These are phyloP conservation scores for Chloroceryle aenea DNA, from an alignment of 2,113 vertebrate genomes.

Conservation along the genomic window DNA sequence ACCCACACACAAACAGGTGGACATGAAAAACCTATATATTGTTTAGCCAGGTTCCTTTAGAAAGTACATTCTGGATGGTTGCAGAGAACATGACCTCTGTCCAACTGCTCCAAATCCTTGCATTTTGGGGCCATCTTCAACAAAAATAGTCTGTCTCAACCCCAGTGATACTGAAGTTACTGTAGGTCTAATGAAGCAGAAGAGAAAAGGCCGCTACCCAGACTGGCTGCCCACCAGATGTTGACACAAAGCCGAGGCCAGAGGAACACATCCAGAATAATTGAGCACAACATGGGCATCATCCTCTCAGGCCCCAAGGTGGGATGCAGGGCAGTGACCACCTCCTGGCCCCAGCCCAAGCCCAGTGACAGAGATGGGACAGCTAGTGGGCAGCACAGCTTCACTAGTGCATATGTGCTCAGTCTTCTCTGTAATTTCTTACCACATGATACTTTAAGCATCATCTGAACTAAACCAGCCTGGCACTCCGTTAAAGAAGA, in stretches of 20 bases:
- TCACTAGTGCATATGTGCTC: fast-evolving
- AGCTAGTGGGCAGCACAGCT: background rate
- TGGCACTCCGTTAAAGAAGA: background rate
- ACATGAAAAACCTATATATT: background rate
- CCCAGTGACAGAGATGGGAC: fast-evolving
- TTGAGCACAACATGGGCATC: background rate
- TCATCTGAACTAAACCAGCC: background rate
- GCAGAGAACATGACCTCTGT: background rate
- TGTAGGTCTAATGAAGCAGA: background rate
- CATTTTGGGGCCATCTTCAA: background rate
- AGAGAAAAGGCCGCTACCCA: background rate
- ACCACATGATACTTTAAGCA: background rate
- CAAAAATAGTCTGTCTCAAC: fast-evolving
- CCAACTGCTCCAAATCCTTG: background rate
- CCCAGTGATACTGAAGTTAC: background rate
- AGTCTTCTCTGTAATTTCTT: background rate
- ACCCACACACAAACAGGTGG: background rate
- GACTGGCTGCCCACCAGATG: background rate
- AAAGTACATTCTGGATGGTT: background rate
- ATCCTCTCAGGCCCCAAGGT: background rate
- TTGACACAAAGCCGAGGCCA: fast-evolving
- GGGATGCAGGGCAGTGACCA: fast-evolving
- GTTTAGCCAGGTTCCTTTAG: background rate
- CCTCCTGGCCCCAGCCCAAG: background rate
- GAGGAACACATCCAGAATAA: fast-evolving